phyloP scores from a whole-genome alignment of 1,140 invertebrate species.

The Andricus grossulariae region DNA sequence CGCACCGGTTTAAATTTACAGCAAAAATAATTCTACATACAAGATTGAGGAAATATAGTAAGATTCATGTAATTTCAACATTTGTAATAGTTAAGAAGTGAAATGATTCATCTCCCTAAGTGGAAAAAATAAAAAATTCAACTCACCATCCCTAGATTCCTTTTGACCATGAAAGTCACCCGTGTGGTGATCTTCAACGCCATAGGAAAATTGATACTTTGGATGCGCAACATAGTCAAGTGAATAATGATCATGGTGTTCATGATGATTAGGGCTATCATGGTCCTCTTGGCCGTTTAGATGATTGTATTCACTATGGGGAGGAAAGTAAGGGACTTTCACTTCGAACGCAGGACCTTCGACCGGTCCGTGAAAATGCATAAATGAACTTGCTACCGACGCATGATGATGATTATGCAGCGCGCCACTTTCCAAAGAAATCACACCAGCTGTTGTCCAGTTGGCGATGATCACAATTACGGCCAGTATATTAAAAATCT shows the following conservation, averaged over 20 bases:
- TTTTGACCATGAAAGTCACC: slow-evolving; percentile 79
- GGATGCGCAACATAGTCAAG: slow-evolving; percentile 75
- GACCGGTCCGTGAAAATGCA: slow-evolving; percentile 66
- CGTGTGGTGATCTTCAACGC: slow-evolving; percentile 81
- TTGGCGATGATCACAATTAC: slow-evolving; percentile 39
- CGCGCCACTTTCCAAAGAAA: slow-evolving; percentile 50
- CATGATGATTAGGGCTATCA: slow-evolving; percentile 27
- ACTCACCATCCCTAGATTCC: slow-evolving; percentile 74
- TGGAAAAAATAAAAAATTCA: background rate
- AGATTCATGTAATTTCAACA: no score
- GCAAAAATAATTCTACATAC: no score
- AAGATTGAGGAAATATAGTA: no score
- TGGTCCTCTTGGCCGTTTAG: slow-evolving; percentile 53
- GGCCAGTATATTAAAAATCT: background rate
- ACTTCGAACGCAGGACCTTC: slow-evolving; percentile 63
- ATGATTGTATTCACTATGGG: slow-evolving; percentile 54
- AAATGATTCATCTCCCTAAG: background rate
- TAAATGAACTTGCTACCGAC: slow-evolving; percentile 65
- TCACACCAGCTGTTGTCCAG: slow-evolving; percentile 47
- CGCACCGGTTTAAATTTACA: no score
- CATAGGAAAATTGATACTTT: slow-evolving; percentile 83
- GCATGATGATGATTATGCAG: slow-evolving; percentile 53
- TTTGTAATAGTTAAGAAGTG: background rate
- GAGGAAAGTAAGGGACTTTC: slow-evolving; percentile 63
- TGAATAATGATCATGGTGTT: slow-evolving; percentile 48